Base-by-base conservation (phyloP, 1,140 invertebrate species). In the Arion vulgaris region DNA sequence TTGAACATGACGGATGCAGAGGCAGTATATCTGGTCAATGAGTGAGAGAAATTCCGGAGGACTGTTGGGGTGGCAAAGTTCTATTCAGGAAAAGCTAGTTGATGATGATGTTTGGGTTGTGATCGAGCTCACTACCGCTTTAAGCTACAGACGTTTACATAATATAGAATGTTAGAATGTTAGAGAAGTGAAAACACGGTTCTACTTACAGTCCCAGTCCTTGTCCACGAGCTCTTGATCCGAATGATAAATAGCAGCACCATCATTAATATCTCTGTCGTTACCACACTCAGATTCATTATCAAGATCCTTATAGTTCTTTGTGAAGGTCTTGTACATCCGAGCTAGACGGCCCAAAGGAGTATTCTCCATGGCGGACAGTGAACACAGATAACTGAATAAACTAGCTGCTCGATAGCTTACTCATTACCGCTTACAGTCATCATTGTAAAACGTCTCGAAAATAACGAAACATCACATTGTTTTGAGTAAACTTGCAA, bases 221-320 rank as follows among this genome's bases (percentile, higher is more conserved):
- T 80, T 80, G 45, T 80, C 66, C 62, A 71, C 53, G 34, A 69
- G 78, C 39, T 80, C 78, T 51, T 80, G 78, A 39, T 80, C 78
- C 0, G 36, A 45, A 41, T 66, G 78, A 66, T 80, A 80, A 41
- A 80, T 71, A 11, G 78, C 66, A 17, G 78, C 78, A 26, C 76
- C 76, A 49, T 68, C 76, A 32, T 9, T 28, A 2, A 1, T 71
- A 11, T 38, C 69, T 17, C 38, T 41, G 23, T n/a, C 77, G 1
- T 17, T 17, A n/a, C 19, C 15, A 4, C 45, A 0, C 5, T 53
- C 51, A 15, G 49, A n/a, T 32, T 81, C 69, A 23, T 81, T 81
- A 28, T 81, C 78, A 26, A 80, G 53, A 41, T 80, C 68, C 26
- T 51, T 39, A 34, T 80, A 80, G 41, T 80, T 80, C 39, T 71